Evolutionary conservation across 2,888 invertebrate species (phyloP).

Genomic region (Epirrhoe alternata): DNA sequence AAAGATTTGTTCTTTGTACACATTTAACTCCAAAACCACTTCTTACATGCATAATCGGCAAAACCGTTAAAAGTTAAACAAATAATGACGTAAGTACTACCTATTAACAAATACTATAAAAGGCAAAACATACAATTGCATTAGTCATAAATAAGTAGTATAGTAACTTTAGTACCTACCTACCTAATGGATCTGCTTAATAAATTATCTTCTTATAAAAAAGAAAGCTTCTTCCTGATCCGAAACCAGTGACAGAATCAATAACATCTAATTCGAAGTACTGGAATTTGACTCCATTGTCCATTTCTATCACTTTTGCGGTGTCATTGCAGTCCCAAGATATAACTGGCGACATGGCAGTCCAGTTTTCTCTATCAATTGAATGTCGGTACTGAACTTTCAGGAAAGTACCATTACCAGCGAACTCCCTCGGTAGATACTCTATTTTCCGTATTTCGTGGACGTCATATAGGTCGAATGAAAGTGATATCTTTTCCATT

Average conservation of each 20-base stretch:
- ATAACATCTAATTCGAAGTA: constrained; percentile 60
- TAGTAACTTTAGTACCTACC: too few species aligned
- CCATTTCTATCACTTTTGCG: constrained; percentile 57
- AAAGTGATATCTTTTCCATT: constrained; percentile 51
- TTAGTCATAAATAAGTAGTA: too few species aligned
- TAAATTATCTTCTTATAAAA: too few species aligned
- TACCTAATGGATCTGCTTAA: too few species aligned
- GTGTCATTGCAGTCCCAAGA: constrained; percentile 54
- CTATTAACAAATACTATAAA: too few species aligned
- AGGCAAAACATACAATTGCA: too few species aligned
- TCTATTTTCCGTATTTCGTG: constrained; percentile 62
- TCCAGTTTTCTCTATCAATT: constrained; percentile 59
- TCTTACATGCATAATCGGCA: too few species aligned
- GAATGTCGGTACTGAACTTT: constrained; percentile 61
- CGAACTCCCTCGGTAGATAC: constrained; percentile 65
- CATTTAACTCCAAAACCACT: too few species aligned
- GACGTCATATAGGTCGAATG: constrained; percentile 56
- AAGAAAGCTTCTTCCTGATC: constrained; percentile 62
- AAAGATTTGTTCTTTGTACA: too few species aligned
- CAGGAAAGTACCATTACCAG: constrained; percentile 69
- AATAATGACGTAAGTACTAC: too few species aligned
- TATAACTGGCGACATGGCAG: constrained; percentile 50
- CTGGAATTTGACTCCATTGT: constrained; percentile 52
- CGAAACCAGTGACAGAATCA: constrained; percentile 62
- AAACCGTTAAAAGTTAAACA: too few species aligned